phyloP scores from a whole-genome alignment of 1,140 invertebrate genomes.

The Dendroctonus valens region DNA sequence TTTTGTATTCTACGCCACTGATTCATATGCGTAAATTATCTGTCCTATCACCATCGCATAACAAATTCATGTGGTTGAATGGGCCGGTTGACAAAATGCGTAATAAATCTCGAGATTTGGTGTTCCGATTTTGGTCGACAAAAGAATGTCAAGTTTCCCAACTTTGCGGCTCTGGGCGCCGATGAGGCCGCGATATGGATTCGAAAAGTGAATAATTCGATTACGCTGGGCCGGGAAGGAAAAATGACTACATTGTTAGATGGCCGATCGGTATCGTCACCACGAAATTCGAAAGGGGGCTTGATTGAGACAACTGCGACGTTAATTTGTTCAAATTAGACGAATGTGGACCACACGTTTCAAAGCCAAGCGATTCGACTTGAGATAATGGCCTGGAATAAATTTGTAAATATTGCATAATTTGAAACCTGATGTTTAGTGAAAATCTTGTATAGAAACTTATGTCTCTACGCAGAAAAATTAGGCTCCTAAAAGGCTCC shows the following conservation, averaged over 20 bases:
- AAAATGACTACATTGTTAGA: conserved; percentile 20
- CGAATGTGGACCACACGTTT: too few species aligned
- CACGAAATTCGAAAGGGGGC: conserved; percentile 9
- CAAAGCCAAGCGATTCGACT: too few species aligned
- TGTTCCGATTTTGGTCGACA: conserved; percentile 24
- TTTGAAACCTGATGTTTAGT: too few species aligned
- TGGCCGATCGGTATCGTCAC: conserved; percentile 4
- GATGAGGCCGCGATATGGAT: conserved; percentile 17
- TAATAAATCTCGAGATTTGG: conserved; percentile 28
- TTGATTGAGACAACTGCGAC: conserved; percentile 28
- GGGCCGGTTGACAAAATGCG: conserved; percentile 30
- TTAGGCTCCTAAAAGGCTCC: too few species aligned
- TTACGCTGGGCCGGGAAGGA: conserved; percentile 11
- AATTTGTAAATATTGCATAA: too few species aligned
- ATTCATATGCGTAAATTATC: conserved; percentile 20
- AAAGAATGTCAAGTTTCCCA: conserved; percentile 35
- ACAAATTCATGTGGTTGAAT: conserved; percentile 15
- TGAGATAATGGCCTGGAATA: too few species aligned
- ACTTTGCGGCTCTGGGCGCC: conserved; percentile 21
- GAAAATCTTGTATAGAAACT: too few species aligned
- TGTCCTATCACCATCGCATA: conserved; percentile 18
- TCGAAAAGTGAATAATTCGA: conserved; percentile 24
- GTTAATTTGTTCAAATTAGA: conserved; percentile 30
- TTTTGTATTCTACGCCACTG: conserved; percentile 9
- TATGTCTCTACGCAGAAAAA: too few species aligned